Percentiles rank a stretch among this genome's conserved stretches.
These are phyloP conservation scores for Zosterops japonicus DNA, from an alignment of 2,113 vertebrate species.

Conservation along the genomic window DNA sequence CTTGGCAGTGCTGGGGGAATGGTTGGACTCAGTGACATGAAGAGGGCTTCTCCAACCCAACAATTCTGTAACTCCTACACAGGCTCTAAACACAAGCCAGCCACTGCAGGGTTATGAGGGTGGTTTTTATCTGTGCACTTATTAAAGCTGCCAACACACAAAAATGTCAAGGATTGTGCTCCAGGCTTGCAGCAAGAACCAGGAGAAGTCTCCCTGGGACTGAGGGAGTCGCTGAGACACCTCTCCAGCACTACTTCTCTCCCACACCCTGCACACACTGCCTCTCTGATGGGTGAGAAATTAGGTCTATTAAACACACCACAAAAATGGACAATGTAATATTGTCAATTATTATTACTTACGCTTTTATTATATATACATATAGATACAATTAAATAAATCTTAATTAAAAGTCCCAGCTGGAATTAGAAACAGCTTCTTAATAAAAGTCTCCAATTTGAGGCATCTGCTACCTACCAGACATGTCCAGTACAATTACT, in stretches of 20 bases:
- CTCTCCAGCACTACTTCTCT: not conserved
- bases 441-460: not conserved
- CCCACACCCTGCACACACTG: not conserved
- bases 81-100: fast-evolving
- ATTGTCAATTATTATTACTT: not conserved
- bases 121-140: not conserved
- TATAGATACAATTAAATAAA: not conserved
- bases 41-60: not conserved
- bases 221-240: not conserved
- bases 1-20: not conserved
- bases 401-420: not conserved
- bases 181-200: not conserved
- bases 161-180: not conserved
- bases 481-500: not conserved
- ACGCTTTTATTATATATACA: not conserved
- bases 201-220: not conserved
- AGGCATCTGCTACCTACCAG: not conserved
- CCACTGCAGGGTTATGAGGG: not conserved
- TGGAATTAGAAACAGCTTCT: not conserved
- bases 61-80: not conserved
- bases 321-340: not conserved
- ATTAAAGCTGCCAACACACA: not conserved
- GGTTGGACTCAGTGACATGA: not conserved
- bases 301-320: not conserved
- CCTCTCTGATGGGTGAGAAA: not conserved